These are phyloP conservation scores for Cantharis lateralis DNA, from an alignment of 2,888 invertebrate species.

Conservation along the genomic window DNA sequence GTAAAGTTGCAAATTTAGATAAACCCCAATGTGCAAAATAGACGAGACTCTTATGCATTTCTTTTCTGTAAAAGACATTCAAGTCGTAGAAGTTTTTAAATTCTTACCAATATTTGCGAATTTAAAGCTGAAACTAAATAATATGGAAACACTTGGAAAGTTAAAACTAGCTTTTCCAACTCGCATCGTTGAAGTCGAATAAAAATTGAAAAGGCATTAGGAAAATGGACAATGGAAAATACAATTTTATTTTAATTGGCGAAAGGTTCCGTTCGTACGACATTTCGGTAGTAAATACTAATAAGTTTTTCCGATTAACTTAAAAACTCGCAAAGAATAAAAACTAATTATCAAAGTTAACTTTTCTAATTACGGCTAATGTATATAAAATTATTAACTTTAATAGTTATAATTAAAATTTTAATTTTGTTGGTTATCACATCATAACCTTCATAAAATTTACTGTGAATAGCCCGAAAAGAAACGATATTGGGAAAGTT, in stretches of 20 bases:
- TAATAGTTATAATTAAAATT: not conserved
- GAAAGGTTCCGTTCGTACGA: not conserved
- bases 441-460: constrained; percentile 10
- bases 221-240: not conserved
- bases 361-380: not conserved
- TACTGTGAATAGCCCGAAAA: constrained; percentile 11
- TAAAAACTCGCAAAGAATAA: not conserved
- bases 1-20: not conserved
- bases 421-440: not conserved
- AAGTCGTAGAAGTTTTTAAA: not conserved
- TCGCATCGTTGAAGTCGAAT: not conserved
- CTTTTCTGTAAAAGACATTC: not conserved
- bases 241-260: not conserved
- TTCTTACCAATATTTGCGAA: not conserved
- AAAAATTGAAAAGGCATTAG: not conserved
- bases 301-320: not conserved
- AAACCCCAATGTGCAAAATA: not conserved
- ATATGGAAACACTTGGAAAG: not conserved
- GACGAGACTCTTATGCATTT: not conserved
- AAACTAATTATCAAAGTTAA: not conserved
- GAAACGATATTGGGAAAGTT: constrained; percentile 26
- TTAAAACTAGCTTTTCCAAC: not conserved
- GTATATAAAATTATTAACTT: not conserved
- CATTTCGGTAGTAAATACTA: not conserved
- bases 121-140: not conserved